Conservation (phyloP, 2,113 vertebrate species). For the Anhinga rufa region DNA sequence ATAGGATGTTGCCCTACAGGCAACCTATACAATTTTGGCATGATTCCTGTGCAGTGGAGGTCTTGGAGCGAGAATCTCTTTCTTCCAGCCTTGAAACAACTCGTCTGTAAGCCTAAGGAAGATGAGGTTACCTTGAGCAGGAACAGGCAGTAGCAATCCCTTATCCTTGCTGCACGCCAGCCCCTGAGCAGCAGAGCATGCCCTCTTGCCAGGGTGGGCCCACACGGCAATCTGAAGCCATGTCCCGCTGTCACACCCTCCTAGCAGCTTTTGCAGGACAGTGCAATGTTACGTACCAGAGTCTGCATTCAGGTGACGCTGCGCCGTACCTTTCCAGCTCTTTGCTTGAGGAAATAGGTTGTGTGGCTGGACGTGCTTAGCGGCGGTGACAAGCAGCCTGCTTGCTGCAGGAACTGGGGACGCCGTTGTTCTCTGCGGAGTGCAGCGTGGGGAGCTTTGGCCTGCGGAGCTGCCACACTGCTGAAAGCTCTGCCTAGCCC, state of each 20-base stretch:
- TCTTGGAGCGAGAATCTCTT: background rate
- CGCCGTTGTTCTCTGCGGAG: background rate
- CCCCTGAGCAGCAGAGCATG: background rate
- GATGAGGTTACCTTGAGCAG: background rate
- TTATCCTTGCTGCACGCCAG: background rate
- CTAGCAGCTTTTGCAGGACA: background rate
- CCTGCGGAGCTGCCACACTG: background rate
- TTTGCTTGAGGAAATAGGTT: background rate
- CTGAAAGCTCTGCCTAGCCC: too few species aligned
- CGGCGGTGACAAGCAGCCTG: background rate
- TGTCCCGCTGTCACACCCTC: rapidly evolving
- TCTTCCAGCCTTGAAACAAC: background rate
- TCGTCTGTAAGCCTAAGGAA: background rate
- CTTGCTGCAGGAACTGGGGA: background rate
- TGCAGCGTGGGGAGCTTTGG: background rate
- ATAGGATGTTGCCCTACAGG: background rate
- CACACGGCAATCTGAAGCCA: background rate
- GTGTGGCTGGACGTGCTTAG: background rate
- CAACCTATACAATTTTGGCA: background rate
- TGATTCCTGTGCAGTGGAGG: background rate
- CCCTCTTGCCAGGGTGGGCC: background rate
- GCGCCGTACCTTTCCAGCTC: background rate
- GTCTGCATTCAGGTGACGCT: background rate
- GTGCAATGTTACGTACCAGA: background rate
- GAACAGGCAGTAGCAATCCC: background rate